Evolutionary conservation across 2,113 vertebrate genomes (phyloP).

Genomic region (Leptocoma aspasia): DNA sequence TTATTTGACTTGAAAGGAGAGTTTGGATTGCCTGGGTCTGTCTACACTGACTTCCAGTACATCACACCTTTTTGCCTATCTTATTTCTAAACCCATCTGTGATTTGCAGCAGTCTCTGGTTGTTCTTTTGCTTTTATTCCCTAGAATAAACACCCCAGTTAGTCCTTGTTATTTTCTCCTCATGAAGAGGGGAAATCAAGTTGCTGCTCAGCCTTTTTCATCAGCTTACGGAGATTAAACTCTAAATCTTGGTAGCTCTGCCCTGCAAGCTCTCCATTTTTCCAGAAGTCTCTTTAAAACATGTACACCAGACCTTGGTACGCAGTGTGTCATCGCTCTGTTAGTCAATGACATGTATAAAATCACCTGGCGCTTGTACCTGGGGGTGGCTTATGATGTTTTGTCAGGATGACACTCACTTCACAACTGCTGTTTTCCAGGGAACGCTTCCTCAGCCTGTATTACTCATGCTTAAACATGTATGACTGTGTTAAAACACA

Average conservation of each 20-base stretch:
- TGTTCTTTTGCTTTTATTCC: not conserved
- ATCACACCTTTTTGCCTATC: not conserved
- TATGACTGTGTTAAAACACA: not conserved
- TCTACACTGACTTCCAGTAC: not conserved
- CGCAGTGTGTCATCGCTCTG: fast-evolving
- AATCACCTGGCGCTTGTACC: not conserved
- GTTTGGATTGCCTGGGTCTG: not conserved
- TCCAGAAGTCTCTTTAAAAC: not conserved
- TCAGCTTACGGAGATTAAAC: not conserved
- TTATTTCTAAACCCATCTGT: not conserved
- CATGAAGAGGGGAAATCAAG: not conserved
- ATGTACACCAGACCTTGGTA: not conserved
- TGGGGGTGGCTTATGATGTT: not conserved
- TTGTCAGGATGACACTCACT: not conserved
- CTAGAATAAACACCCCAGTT: not conserved
- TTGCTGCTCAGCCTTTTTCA: not conserved
- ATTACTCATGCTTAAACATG: not conserved
- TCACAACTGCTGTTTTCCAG: not conserved
- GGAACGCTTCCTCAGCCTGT: not conserved
- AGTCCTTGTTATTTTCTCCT: not conserved
- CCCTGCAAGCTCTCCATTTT: not conserved
- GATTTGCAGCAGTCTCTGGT: not conserved
- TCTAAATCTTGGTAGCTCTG: not conserved
- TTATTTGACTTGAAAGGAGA: not conserved
- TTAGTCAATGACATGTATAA: not conserved